Evolutionary conservation across 37 sponge, comb jelly and placozoan species (phyloP), one percentile per base, ranked within the genome.

Genomic region (Haliclona indistincta): DNA sequence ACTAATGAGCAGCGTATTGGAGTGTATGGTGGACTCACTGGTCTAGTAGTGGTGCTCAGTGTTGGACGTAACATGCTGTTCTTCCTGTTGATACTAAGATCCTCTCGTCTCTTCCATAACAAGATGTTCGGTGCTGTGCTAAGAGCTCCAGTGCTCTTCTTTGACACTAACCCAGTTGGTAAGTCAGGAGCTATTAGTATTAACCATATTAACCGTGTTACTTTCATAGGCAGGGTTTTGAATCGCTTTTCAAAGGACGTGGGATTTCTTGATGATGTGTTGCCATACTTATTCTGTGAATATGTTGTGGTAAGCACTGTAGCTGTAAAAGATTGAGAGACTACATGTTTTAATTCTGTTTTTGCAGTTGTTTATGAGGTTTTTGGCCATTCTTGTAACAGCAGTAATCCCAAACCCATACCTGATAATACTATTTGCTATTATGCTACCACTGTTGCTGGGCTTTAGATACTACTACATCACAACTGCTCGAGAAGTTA

Each of bases 401-500:
- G 83, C 90, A 1, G 52, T 60, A 30, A 66, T 68, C 10, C 74
- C 81, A 45, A 93, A 88, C 56, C 60, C 45, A 2, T 93, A 70
- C 49, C 13, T 88, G 26, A 29, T 85, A 42, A 77, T 89, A 34
- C 73, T 82, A 20, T 56, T 76, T 8, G 44, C 62, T 1, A 3
- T 74, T 13, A 20, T 93, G 32, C 13, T 84, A 7, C 43, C 72
- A n/a, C 20, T 58, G 3, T 88, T 85, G 34, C 26, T 88, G 0
- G 0, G 32, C 0, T 45, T 93, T 0, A 42, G 86, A n/a, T 56
- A 42, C 64, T 88, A 88, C 78, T 93, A 73, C 68, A 73, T 93
- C 0, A 84, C 41, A 35, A 78, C 80, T 4, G 47, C 94, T 17
- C 42, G 94, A 55, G 79, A 85, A 25, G 54, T 93, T 42, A 93